These are phyloP conservation scores for Furcula furcula DNA, from an alignment of 2,888 invertebrate species.

Conservation along the genomic window DNA sequence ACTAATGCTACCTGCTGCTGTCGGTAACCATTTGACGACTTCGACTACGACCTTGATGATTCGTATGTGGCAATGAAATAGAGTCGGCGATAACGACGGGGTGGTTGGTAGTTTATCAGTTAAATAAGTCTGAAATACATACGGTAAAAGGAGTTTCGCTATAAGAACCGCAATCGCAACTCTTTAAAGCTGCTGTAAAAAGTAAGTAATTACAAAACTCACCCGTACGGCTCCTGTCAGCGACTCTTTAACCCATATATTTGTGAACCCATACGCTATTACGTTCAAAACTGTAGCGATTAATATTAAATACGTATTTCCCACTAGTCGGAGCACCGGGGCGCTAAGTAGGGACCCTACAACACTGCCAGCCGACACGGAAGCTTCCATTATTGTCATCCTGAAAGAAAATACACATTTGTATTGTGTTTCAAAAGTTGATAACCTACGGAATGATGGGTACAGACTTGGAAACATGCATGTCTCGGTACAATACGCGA, in stretches of 20 bases:
- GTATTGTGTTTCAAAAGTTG: neutral
- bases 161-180: too few relatives aligned
- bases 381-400: conserved; percentile 83
- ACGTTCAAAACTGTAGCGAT: conserved; percentile 62
- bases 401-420: conserved; percentile 64
- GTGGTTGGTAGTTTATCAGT: too few relatives aligned
- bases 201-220: neutral
- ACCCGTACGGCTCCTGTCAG: conserved; percentile 63
- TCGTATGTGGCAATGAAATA: too few relatives aligned
- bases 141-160: too few relatives aligned
- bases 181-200: too few relatives aligned
- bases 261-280: conserved; percentile 69
- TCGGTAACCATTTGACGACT: too few relatives aligned
- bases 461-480: neutral
- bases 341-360: conserved; percentile 83
- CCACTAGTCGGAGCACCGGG: conserved; percentile 76
- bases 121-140: too few relatives aligned
- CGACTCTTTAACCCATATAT: conserved; percentile 78
- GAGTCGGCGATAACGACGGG: too few relatives aligned
- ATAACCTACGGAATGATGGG: neutral
- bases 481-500: too few relatives aligned
- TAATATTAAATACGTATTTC: conserved; percentile 77
- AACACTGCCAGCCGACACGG: conserved; percentile 82
- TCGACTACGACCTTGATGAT: too few relatives aligned
- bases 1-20: too few relatives aligned